Conservation (phyloP, 2,113 vertebrate genomes). For the Sciurus niger region DNA sequence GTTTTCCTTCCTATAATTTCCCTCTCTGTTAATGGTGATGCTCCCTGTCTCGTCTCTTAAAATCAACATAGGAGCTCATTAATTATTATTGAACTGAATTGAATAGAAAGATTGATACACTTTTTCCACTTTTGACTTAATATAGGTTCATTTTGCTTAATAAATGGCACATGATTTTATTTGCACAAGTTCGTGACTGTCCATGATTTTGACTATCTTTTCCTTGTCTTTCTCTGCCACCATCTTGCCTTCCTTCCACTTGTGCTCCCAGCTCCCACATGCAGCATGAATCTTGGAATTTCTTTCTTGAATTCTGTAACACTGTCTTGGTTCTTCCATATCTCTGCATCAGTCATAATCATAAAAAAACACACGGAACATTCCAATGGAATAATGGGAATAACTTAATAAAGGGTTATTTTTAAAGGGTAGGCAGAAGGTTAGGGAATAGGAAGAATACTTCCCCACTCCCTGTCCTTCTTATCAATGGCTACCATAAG, state of each 20-base stretch:
- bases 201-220: background rate
- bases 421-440: background rate
- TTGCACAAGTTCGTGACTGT: background rate
- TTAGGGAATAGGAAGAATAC: background rate
- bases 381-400: background rate
- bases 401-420: background rate
- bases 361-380: background rate
- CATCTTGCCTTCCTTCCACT: accelerated
- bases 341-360: background rate
- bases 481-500: background rate
- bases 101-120: background rate
- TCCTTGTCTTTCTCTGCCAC: background rate
- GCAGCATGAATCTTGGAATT: background rate
- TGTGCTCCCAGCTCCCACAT: accelerated
- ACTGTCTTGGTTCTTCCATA: background rate
- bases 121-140: background rate
- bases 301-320: background rate
- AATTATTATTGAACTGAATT: background rate
- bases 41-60: background rate
- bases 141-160: background rate
- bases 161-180: background rate
- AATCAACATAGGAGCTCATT: background rate
- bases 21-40: background rate
- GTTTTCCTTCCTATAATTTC: background rate
- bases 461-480: accelerated